Evolutionary conservation across 1,140 invertebrate genomes (phyloP).

Genomic region (Drosophila bipectinata): DNA sequence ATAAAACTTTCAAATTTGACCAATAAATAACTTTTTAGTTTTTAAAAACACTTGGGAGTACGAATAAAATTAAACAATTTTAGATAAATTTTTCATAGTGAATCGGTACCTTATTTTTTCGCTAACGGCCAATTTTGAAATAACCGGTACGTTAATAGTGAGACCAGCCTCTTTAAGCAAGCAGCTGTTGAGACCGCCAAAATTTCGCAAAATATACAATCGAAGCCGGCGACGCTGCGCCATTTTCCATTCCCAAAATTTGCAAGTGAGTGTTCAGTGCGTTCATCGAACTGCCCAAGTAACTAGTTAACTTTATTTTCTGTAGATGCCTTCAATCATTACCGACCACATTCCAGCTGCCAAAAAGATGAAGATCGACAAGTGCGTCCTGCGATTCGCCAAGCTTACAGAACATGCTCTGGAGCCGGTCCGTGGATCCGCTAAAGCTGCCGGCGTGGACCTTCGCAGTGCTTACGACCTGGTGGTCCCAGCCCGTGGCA

Average conservation of each 20-base stretch:
- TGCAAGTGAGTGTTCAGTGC: background rate
- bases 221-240: background rate
- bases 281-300: background rate
- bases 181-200: constrained; percentile 3
- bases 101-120: no score
- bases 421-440: constrained; percentile 92
- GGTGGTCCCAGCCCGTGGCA: constrained; percentile 92
- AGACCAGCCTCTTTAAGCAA: background rate
- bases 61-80: no score
- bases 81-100: no score
- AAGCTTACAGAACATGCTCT: constrained; percentile 92
- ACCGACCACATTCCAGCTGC: constrained; percentile 45
- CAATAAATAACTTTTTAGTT: no score
- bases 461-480: constrained; percentile 96
- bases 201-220: background rate
- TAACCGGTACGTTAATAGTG: background rate
- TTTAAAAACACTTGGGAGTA: no score
- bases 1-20: background rate
- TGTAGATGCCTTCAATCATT: constrained; percentile 56
- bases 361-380: constrained; percentile 84
- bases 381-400: constrained; percentile 88
- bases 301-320: background rate
- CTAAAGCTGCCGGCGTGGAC: constrained; percentile 95
- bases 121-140: no score
- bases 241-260: background rate